Percentiles rank a stretch among this genome's conserved stretches.
These are phyloP conservation scores for Synergus umbraculus DNA, from an alignment of 2,888 invertebrate genomes.

Conservation along the genomic window DNA sequence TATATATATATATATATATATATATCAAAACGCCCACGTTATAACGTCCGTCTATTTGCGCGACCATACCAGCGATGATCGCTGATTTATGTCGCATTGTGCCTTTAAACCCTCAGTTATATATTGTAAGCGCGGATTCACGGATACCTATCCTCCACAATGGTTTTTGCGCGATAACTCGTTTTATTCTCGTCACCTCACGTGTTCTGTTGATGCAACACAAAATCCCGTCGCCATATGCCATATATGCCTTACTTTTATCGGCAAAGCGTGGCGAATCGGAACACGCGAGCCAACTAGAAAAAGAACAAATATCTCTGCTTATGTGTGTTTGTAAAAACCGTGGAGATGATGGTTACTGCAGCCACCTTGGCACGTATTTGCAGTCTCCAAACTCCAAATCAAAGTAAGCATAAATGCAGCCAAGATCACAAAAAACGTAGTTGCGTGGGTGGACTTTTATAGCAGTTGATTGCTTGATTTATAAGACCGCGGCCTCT, in stretches of 20 bases:
- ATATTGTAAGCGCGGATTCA: constrained; percentile 45
- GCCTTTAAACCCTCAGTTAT: constrained; percentile 60
- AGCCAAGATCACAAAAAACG: constrained; percentile 51
- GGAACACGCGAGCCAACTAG: background rate
- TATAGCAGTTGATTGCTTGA: constrained; percentile 74
- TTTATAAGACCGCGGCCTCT: constrained; percentile 65
- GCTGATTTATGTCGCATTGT: constrained; percentile 67
- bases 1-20: no score
- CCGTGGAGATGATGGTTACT: background rate
- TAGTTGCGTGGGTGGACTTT: constrained; percentile 70
- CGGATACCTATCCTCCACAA: background rate
- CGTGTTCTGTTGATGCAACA: background rate
- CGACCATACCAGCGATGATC: constrained; percentile 54
- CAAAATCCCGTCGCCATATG: background rate
- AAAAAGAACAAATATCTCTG: constrained; percentile 4
- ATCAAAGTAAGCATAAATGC: background rate
- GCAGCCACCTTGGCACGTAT: background rate
- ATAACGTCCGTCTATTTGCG: background rate
- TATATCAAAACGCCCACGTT: background rate
- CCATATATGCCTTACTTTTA: background rate
- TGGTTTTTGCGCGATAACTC: background rate
- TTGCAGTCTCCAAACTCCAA: background rate
- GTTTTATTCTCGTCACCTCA: background rate
- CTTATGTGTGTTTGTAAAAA: background rate
- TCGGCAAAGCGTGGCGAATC: background rate